Evolutionary conservation across 2,888 invertebrate genomes (phyloP).

Genomic region (Dermolepida albohirtum): DNA sequence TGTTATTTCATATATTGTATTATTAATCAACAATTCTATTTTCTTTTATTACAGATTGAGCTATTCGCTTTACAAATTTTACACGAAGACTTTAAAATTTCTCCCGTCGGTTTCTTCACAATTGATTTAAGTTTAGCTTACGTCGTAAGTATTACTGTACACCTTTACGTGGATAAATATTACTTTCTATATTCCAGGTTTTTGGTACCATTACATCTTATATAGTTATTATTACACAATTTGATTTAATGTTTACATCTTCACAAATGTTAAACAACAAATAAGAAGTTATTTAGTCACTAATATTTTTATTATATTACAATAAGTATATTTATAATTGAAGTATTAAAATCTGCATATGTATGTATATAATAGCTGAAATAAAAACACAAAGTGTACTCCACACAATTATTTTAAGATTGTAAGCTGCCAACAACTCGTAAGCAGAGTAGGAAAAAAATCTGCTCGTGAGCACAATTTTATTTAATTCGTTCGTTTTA

Average conservation of each 20-base stretch:
- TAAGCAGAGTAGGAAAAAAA: too few species aligned
- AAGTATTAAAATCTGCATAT: too few species aligned
- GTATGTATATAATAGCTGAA: too few species aligned
- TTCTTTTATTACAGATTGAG: slow-evolving; percentile 10
- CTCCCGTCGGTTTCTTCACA: slow-evolving; percentile 18
- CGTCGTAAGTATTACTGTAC: slow-evolving; percentile 10
- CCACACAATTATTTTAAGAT: too few species aligned
- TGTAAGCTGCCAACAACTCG: too few species aligned
- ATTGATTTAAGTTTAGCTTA: slow-evolving; percentile 24
- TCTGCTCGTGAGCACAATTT: too few species aligned
- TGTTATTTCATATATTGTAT: neutral
- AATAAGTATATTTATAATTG: too few species aligned
- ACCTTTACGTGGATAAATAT: too few species aligned
- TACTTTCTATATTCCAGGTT: slow-evolving; percentile 22
- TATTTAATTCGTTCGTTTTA: too few species aligned
- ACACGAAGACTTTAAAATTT: slow-evolving; percentile 35
- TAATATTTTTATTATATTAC: too few species aligned
- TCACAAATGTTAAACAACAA: neutral
- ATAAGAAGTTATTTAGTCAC: neutral
- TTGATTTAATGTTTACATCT: slow-evolving; percentile 33
- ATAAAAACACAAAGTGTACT: too few species aligned
- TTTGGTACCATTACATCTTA: slow-evolving; percentile 26
- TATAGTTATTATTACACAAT: slow-evolving; percentile 37
- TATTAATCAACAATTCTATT: neutral
- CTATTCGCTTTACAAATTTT: slow-evolving; percentile 25